Conservation (phyloP, 2,888 invertebrate species). For the Syritta pipiens region DNA sequence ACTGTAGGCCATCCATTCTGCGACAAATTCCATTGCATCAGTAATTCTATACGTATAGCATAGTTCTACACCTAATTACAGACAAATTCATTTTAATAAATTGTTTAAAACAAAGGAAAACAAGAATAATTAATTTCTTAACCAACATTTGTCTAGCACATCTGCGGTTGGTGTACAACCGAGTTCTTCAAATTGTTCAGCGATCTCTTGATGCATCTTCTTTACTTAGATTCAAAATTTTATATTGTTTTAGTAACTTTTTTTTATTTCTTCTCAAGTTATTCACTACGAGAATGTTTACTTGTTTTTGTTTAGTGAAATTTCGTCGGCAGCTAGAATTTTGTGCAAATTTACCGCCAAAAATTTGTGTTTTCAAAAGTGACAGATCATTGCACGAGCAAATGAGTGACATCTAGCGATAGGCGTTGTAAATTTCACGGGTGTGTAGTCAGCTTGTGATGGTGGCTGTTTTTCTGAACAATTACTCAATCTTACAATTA, state of each 20-base stretch:
- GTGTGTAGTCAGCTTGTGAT: background rate
- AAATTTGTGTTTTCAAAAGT: background rate
- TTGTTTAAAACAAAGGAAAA: background rate
- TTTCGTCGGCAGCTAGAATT: slow-evolving; percentile 17
- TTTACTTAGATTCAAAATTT: background rate
- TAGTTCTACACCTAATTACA: slow-evolving; percentile 81
- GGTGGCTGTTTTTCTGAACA: too few species aligned
- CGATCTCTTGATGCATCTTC: slow-evolving; percentile 75
- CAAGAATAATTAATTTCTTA: too few species aligned
- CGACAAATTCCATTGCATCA: slow-evolving; percentile 85
- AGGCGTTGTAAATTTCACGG: slow-evolving; percentile 2
- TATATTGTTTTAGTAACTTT: background rate
- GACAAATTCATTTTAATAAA: slow-evolving; percentile 19
- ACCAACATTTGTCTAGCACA: slow-evolving; percentile 83
- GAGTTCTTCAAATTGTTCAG: slow-evolving; percentile 83
- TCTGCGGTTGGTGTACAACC: slow-evolving; percentile 82
- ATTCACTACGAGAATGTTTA: too few species aligned
- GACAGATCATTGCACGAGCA: background rate
- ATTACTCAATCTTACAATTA: too few species aligned
- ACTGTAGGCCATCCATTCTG: slow-evolving; percentile 89
- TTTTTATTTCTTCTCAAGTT: too few species aligned
- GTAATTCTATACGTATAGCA: slow-evolving; percentile 83
- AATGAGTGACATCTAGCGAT: slow-evolving; percentile 9
- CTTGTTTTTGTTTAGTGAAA: slow-evolving; percentile 1
- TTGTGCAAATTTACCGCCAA: slow-evolving; percentile 37